Evolutionary conservation across 1,140 invertebrate species (phyloP).

Genomic region (Drosophila lini): DNA sequence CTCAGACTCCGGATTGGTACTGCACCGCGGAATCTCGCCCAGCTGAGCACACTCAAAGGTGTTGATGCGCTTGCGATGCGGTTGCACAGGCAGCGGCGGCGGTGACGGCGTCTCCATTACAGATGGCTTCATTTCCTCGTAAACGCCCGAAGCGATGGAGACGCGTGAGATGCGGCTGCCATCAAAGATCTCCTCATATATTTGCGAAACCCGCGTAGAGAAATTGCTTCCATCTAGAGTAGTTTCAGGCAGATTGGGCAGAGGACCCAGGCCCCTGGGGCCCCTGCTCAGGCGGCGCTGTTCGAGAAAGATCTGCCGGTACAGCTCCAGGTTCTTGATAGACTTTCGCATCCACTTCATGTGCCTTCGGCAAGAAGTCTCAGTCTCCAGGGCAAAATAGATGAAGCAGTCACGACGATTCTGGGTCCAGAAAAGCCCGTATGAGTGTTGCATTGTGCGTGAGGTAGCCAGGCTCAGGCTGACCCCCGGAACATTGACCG

Average conservation of each 20-base stretch:
- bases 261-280: constrained; percentile 62
- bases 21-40: constrained; percentile 69
- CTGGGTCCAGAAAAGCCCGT: constrained; percentile 82
- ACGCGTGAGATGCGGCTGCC: constrained; percentile 71
- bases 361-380: constrained; percentile 65
- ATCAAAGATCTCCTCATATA: constrained; percentile 83
- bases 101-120: constrained; percentile 65
- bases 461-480: constrained; percentile 73
- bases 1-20: constrained; percentile 81
- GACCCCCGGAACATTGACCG: constrained; percentile 79
- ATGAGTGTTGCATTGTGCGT: constrained; percentile 76
- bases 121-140: constrained; percentile 81
- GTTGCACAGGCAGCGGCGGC: constrained; percentile 67
- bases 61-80: constrained; percentile 72
- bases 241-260: constrained; percentile 72
- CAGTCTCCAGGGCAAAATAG: constrained; percentile 79
- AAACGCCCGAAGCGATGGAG: constrained; percentile 82
- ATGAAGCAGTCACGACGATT: constrained; percentile 81
- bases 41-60: constrained; percentile 62
- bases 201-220: constrained; percentile 74
- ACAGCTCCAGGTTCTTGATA: constrained; percentile 81
- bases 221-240: constrained; percentile 53
- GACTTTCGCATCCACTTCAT: constrained; percentile 84
- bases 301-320: constrained; percentile 75
- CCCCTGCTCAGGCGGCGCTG: constrained; percentile 70